Conservation (phyloP, 64 coral and sea anemone genomes). For the Cladopsammia gracilis region DNA sequence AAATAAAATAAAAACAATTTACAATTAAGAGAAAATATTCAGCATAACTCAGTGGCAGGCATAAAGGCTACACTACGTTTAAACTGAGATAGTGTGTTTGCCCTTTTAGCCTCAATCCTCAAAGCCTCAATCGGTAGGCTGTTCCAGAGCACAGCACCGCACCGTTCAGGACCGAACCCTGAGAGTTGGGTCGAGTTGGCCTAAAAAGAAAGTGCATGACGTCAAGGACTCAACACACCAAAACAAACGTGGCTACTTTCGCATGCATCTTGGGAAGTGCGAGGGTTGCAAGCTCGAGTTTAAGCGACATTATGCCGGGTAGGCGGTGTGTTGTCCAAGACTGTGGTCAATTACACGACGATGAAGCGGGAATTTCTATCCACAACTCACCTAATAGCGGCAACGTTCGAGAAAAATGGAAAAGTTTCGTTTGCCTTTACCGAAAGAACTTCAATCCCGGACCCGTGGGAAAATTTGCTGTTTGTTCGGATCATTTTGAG, state of each 20-base stretch:
- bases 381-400: not conserved
- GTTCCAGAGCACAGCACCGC: no score
- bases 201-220: conserved; percentile 11
- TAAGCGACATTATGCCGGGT: not conserved
- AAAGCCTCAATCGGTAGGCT: no score
- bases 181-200: conserved; percentile 31
- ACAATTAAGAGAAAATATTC: no score
- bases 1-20: no score
- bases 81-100: no score
- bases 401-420: not conserved
- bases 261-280: conserved; percentile 10
- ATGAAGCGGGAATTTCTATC: not conserved
- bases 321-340: not conserved
- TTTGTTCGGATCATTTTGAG: conserved; percentile 2
- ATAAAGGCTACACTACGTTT: no score
- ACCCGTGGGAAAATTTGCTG: not conserved
- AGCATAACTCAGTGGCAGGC: no score
- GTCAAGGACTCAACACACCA: conserved; percentile 30
- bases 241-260: not conserved
- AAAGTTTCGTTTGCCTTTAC: not conserved
- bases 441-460: not conserved
- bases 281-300: not conserved
- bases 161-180: not conserved
- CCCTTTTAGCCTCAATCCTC: no score
- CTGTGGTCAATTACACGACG: not conserved